Evolutionary conservation across 2,113 vertebrate genomes (phyloP).

Genomic region (Scortum barcoo): DNA sequence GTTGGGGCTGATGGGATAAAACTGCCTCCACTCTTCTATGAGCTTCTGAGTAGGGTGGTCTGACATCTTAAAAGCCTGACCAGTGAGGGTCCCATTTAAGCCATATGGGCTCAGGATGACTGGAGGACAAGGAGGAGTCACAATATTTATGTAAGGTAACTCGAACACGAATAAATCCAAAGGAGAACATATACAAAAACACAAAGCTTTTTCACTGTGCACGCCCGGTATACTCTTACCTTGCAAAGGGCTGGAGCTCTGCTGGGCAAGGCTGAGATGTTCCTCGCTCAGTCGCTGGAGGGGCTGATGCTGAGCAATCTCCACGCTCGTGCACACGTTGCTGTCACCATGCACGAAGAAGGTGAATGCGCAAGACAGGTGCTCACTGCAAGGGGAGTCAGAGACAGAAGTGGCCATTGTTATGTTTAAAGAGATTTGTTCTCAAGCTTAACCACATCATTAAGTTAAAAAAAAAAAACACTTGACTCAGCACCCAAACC

Average conservation of each 20-base stretch:
- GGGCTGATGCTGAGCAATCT: constrained; percentile 98
- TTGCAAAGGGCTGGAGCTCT: constrained; percentile 95
- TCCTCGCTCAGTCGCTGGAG: constrained; percentile 96
- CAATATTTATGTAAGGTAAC: background rate
- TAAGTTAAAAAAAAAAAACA: background rate
- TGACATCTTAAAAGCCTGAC: constrained; percentile 98
- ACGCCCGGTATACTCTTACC: constrained; percentile 77
- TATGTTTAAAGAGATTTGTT: constrained; percentile 15
- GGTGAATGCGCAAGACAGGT: constrained; percentile 98
- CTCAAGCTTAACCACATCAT: background rate
- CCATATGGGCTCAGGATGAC: constrained; percentile 99
- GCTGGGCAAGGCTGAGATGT: constrained; percentile 94
- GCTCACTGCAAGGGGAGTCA: constrained; percentile 87
- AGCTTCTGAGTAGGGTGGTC: constrained; percentile 97
- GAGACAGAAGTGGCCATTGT: constrained; percentile 14
- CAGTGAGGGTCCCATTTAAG: constrained; percentile 96
- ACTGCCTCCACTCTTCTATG: constrained; percentile 99
- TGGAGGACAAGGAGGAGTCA: constrained; percentile 62
- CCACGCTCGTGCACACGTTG: constrained; percentile 99
- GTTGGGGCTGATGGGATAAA: constrained; percentile 95
- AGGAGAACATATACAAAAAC: background rate
- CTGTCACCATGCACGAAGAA: constrained; percentile 99
- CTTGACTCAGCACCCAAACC: background rate
- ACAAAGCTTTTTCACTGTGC: background rate
- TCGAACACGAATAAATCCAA: background rate